Base-by-base conservation (phyloP, 2,888 invertebrate genomes). In the Drosophila subsilvestris region DNA sequence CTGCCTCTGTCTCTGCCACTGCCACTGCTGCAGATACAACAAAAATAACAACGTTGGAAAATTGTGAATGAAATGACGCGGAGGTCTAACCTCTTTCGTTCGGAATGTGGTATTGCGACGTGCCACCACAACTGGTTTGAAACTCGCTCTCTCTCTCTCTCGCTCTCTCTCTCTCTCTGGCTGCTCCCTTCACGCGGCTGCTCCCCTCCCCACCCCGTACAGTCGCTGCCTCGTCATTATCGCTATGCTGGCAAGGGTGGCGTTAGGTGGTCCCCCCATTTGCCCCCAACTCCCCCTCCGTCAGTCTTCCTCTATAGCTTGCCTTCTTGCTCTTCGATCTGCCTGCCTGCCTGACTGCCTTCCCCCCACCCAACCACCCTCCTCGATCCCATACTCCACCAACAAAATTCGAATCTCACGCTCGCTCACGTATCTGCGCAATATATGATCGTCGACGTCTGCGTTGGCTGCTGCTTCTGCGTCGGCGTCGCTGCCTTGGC, bases 41-140 rank as follows among this genome's bases (percentile, higher is more conserved):
- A 47, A 49, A 63, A 45, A 63, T 55, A 63, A 57, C 76, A 74
- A 76, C 67, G 76, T 63, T 73, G 71, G 37, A 83, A 90, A 90
- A 86, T 91, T 91, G 90, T 91, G 91, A 91, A 91, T 91, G 91
- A 91, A 91, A 87, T 89, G 88, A 89, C 89, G 87, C 88, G 89
- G 76, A 74, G 88, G 78, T 85, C 88, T 85, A 86, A 90, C 86
- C 88, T 89, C 86, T 83, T 79, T 87, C 61, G 79, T 70, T 66
- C 86, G 90, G 90, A 91, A 90, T 90, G 91, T 81, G 89, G 88
- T 81, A 79, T 81, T 84, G 89, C 89, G 89, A 85, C 87, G 74
- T 79, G 82, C 82, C 76, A 89, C 80, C 78, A 80, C 86, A 89
- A 89, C 81, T 86, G 85, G 86, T 86, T 83, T 83, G 68, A 81